Evolutionary conservation across 2,888 invertebrate genomes (phyloP).

Genomic region (Mesodorylaimus sp.): DNA sequence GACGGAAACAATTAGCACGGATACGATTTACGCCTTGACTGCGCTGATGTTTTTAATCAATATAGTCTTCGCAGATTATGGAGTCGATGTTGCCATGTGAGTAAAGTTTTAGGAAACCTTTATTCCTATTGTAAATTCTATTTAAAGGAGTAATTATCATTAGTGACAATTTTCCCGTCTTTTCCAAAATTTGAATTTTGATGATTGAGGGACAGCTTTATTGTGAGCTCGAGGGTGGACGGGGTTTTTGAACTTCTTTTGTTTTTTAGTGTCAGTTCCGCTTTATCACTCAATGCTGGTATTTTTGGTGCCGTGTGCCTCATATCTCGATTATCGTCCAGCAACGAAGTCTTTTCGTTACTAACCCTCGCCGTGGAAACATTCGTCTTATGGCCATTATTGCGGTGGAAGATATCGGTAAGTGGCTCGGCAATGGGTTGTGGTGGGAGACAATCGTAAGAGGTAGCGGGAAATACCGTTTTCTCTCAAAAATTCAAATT

Average conservation of each 20-base stretch:
- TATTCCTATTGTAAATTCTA: background rate
- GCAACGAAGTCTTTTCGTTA: slow-evolving; percentile 68
- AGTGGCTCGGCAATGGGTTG: too few species aligned
- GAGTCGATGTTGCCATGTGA: slow-evolving; percentile 52
- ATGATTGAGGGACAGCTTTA: background rate
- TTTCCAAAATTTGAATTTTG: background rate
- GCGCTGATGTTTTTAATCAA: slow-evolving; percentile 68
- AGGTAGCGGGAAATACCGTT: too few species aligned
- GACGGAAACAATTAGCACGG: slow-evolving; percentile 87
- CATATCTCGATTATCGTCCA: slow-evolving; percentile 66
- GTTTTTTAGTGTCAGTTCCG: slow-evolving; percentile 55
- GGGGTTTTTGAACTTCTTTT: background rate
- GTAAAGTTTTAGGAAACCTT: slow-evolving; percentile 9
- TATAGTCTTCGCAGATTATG: slow-evolving; percentile 79
- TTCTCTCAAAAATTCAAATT: background rate
- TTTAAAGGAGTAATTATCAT: background rate
- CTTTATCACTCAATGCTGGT: slow-evolving; percentile 78
- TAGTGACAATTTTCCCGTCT: background rate
- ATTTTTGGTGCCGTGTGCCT: slow-evolving; percentile 85
- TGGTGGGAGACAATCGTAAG: too few species aligned
- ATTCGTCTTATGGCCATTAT: slow-evolving; percentile 69
- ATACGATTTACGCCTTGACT: slow-evolving; percentile 85
- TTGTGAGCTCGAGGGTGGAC: background rate
- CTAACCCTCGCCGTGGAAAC: slow-evolving; percentile 68
- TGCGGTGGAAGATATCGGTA: slow-evolving; percentile 46